phyloP scores from a whole-genome alignment of 2,797 vertebrate species.

The Macropodus opercularis region DNA sequence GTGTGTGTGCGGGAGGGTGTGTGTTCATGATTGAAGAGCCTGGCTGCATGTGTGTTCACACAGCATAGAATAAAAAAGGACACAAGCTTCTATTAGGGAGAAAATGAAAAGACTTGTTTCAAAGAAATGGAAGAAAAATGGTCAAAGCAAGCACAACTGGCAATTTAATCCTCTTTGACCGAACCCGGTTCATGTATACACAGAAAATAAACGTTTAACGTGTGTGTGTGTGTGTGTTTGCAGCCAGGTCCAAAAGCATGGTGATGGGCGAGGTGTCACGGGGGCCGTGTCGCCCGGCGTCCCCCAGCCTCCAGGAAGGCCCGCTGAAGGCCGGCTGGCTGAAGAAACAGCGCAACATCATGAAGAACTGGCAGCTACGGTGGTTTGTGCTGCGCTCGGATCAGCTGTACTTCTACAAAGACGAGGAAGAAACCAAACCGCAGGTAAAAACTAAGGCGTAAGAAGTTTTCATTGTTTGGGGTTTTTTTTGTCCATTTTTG shows the following conservation, averaged over 20 bases:
- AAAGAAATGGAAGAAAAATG: neutral
- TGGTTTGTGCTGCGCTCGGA: constrained; percentile 93
- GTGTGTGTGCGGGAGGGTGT: no score
- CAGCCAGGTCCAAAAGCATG: constrained; percentile 93
- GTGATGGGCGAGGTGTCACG: constrained; percentile 91
- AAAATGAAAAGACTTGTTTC: constrained; percentile 25
- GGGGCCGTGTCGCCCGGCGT: constrained; percentile 75
- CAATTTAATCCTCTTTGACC: constrained; percentile 18
- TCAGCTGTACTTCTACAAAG: constrained; percentile 94
- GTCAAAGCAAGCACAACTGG: neutral
- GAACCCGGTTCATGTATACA: neutral
- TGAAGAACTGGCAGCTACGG: constrained; percentile 95
- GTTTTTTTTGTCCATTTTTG: no score
- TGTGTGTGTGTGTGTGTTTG: constrained; percentile 32
- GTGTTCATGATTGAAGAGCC: constrained; percentile 22
- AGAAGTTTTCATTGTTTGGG: no score
- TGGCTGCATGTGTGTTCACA: constrained; percentile 17
- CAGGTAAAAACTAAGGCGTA: no score
- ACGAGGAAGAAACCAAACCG: constrained; percentile 92
- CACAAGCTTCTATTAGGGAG: constrained; percentile 13
- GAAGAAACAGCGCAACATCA: constrained; percentile 93
- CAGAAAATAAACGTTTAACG: neutral
- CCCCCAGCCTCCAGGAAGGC: constrained; percentile 83
- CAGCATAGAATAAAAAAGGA: constrained; percentile 42
- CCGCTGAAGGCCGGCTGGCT: constrained; percentile 92